Evolutionary conservation across 2,888 invertebrate genomes (phyloP).

Genomic region (Clistopyga incitator): DNA sequence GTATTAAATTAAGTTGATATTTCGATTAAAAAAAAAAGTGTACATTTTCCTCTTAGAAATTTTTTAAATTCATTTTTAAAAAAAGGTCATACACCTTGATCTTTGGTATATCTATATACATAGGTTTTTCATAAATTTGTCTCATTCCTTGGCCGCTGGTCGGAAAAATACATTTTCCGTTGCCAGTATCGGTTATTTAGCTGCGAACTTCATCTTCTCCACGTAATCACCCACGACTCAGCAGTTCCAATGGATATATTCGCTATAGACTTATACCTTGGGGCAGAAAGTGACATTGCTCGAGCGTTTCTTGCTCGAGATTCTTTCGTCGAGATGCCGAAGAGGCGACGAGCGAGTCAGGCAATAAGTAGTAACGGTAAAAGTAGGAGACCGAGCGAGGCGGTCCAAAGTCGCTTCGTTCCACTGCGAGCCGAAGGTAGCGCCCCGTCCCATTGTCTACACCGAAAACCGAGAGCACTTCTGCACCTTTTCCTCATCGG

Average conservation of each 20-base stretch:
- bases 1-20: no score
- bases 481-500: neutral
- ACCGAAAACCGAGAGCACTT: neutral
- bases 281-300: neutral
- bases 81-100: no score
- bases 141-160: neutral
- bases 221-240: neutral
- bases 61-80: no score
- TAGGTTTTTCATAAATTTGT: no score
- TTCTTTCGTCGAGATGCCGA: slow-evolving; percentile 19
- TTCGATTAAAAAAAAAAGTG: no score
- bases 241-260: neutral
- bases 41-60: no score
- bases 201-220: neutral
- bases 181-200: neutral
- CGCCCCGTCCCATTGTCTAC: neutral
- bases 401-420: slow-evolving; percentile 52
- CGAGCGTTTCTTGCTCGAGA: slow-evolving; percentile 21
- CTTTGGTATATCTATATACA: no score
- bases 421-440: slow-evolving; percentile 2
- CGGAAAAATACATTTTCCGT: neutral
- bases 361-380: slow-evolving; percentile 48
- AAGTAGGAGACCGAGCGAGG: slow-evolving; percentile 21
- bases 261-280: neutral
- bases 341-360: slow-evolving; percentile 16